Percentiles rank a stretch among this genome's conserved stretches.
phyloP scores from a whole-genome alignment of 2,113 vertebrate genomes.

The Crotalus viridis region DNA sequence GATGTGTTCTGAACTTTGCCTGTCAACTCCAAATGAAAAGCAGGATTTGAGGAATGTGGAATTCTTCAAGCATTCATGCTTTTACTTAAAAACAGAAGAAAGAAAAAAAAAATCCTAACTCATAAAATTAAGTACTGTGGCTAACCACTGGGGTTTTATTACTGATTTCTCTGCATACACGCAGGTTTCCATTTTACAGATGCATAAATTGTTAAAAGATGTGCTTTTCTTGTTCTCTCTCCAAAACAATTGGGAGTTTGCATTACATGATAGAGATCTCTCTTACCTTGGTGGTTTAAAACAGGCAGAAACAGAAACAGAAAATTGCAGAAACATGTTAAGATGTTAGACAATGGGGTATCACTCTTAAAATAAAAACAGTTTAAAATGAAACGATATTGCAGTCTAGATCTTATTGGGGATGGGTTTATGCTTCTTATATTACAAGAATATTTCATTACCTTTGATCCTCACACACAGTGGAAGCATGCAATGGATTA shows the following conservation, averaged over 20 bases:
- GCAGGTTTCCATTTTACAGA: rapidly evolving
- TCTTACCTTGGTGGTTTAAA: neutral
- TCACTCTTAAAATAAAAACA: neutral
- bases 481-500: constrained; percentile 35
- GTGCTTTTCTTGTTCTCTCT: neutral
- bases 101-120: neutral
- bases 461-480: constrained; percentile 28
- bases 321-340: rapidly evolving
- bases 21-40: constrained; percentile 50
- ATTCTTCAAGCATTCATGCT: neutral
- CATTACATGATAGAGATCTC: neutral
- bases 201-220: neutral
- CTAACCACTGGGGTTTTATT: neutral
- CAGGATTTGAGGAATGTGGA: constrained; percentile 1
- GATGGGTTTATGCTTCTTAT: constrained; percentile 41
- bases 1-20: constrained; percentile 20
- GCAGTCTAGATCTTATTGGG: neutral
- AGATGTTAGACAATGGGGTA: neutral
- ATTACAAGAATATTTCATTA: constrained; percentile 55
- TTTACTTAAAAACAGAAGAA: neutral
- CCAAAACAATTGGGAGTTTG: neutral
- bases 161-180: neutral
- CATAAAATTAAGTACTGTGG: neutral
- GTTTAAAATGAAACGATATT: neutral
- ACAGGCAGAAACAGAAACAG: neutral